A percentile compares a stretch with the other conserved stretches of the same genome.
Conservation (phyloP, 64 coral and sea anemone species). For the Pocillopora verrucosa region DNA sequence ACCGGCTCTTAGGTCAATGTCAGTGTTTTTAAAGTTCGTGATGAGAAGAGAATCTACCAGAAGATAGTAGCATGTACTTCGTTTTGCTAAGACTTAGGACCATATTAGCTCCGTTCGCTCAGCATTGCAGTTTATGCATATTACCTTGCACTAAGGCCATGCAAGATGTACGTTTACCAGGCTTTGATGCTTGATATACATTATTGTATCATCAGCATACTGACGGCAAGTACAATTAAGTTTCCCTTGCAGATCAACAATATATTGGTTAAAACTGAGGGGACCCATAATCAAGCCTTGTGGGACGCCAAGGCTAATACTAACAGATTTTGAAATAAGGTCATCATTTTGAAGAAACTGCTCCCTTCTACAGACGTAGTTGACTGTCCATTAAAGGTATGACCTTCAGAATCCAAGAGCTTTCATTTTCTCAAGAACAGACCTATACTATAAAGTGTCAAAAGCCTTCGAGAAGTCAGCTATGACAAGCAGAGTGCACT, state of each 20-base stretch:
- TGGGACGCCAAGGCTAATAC: background rate
- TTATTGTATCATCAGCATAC: background rate
- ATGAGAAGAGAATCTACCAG: background rate
- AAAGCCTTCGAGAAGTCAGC: too few species aligned
- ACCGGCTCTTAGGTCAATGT: too few species aligned
- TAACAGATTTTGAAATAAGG: background rate
- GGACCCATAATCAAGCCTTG: background rate
- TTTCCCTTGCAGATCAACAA: background rate
- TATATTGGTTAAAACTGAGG: background rate
- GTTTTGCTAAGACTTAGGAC: slow-evolving; percentile 28
- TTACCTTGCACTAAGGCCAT: background rate
- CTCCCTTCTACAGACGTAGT: too few species aligned
- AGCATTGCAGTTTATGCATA: background rate
- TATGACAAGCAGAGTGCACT: too few species aligned
- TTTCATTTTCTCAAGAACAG: too few species aligned
- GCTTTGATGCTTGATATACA: background rate
- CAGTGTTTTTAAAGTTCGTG: background rate
- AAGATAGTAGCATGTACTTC: slow-evolving; percentile 18
- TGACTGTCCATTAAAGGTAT: too few species aligned
- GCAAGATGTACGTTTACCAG: slow-evolving; percentile 13
- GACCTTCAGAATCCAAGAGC: too few species aligned
- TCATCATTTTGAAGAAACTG: too few species aligned
- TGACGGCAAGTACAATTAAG: too few species aligned
- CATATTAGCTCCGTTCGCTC: background rate
- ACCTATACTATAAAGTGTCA: too few species aligned